phyloP scores from a whole-genome alignment of 2,888 invertebrate species.

The Pyrrhia umbra region DNA sequence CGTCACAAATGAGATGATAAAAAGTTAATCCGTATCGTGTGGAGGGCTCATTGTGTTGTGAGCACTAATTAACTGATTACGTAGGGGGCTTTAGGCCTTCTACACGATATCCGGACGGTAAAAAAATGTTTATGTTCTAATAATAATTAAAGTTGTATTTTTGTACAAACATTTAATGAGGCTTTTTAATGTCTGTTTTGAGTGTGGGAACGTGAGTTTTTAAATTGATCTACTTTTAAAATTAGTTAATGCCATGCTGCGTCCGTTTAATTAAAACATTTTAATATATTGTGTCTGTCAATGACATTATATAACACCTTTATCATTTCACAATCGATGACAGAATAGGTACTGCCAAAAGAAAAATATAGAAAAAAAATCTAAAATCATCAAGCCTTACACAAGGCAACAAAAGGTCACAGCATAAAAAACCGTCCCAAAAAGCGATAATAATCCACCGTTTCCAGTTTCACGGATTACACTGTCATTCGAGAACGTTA shows the following conservation, averaged over 20 bases:
- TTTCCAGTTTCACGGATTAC: conserved; percentile 77
- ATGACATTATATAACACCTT: conserved; percentile 31
- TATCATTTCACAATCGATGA: conserved; percentile 7
- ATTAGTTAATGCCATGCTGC: neutral
- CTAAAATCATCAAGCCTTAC: conserved; percentile 37
- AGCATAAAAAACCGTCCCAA: conserved; percentile 52
- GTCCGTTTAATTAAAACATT: neutral
- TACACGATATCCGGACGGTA: conserved; percentile 47
- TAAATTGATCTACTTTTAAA: conserved; percentile 4
- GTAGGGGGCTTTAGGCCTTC: conserved; percentile 52
- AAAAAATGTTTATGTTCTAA: conserved; percentile 35
- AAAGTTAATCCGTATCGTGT: conserved; percentile 66
- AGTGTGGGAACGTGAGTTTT: conserved; percentile 22
- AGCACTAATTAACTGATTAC: conserved; percentile 65
- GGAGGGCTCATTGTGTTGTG: conserved; percentile 57
- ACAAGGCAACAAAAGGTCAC: conserved; percentile 59
- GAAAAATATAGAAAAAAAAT: conserved; percentile 3
- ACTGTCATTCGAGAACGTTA: conserved; percentile 61
- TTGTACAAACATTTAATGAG: neutral
- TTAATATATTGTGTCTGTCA: neutral
- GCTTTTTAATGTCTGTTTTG: conserved; percentile 3
- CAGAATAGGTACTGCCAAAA: conserved; percentile 11
- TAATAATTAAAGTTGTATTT: conserved; percentile 34
- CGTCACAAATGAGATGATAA: conserved; percentile 77
- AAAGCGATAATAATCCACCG: conserved; percentile 67